Conservation (phyloP, 1,140 invertebrate species). For the Apis laboriosa region DNA sequence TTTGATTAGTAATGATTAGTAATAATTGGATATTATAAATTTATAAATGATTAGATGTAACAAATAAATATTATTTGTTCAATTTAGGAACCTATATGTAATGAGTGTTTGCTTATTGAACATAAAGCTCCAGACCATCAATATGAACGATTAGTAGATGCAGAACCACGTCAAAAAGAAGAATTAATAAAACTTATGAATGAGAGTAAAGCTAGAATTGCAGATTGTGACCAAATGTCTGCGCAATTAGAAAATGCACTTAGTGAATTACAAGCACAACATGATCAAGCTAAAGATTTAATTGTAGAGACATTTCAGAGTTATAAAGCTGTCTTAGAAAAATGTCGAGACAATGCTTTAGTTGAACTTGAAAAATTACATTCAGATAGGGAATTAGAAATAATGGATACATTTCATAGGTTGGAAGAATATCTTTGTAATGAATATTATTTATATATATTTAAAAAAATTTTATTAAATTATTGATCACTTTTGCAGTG, state of each 20-base stretch:
- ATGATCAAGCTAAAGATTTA: constrained; percentile 91
- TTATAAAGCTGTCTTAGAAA: constrained; percentile 91
- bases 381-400: constrained; percentile 90
- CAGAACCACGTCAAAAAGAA: constrained; percentile 87
- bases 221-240: constrained; percentile 88
- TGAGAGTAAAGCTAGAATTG: constrained; percentile 87
- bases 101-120: constrained; percentile 89
- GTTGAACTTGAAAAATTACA: constrained; percentile 90
- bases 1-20: neutral
- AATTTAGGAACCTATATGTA: constrained; percentile 86
- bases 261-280: constrained; percentile 92
- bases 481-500: constrained; percentile 71
- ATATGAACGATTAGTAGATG: constrained; percentile 88
- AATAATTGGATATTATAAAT: neutral
- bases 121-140: constrained; percentile 91
- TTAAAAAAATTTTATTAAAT: neutral
- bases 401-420: constrained; percentile 92
- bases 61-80: constrained; percentile 35
- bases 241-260: constrained; percentile 88
- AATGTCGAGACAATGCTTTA: constrained; percentile 87
- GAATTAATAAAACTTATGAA: constrained; percentile 87
- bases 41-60: neutral
- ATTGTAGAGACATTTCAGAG: constrained; percentile 92
- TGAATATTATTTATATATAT: neutral
- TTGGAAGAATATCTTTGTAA: constrained; percentile 46